Base-by-base conservation (phyloP, 2,113 vertebrate species). In the human (Homo sapiens) region DNA sequence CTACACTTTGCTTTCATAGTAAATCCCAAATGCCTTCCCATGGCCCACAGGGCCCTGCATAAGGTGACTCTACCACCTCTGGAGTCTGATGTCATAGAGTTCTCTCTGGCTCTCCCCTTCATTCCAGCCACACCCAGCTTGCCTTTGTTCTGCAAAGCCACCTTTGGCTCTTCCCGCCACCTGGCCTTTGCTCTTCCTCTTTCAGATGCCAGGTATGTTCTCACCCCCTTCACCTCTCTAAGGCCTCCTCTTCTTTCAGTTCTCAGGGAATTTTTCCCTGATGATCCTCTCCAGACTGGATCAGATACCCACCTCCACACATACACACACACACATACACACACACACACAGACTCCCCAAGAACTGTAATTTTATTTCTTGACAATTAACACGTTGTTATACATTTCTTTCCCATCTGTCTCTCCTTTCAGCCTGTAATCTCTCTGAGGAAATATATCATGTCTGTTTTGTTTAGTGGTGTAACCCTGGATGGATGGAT, bases 1-100 rank as follows among this genome's bases (percentile, higher is more conserved):
- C n/a, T 57, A 70, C 45, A 6, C 75, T 90, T 94, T 88, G 79
- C 89, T 97, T 93, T 59, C 70, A 23, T 30, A 52, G 50, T 87
- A 91, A 90, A 88, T 72, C 72, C 55, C 78, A 73, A 45, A 52
- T 0, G 5, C 22, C 64, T 89, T 88, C 78, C 48, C 18, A 5
- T 48, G n/a, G 18, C 64, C 16, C 11, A 6, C 27, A 43, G 72
- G 40, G 38, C 40, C 52, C 27, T 6, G 1, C 23, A 2, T 11
- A 2, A 25, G 14, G 35, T 9, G 52, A 25, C 50, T n/a, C 55
- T 48, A 0, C 45, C 38, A 35, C 17, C 73, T 45, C 23, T 32
- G 8, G 8, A 35, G 45, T n/a, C 81, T 17, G 27, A 1, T 2
- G 22, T 13, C 20, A 68, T 8, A 11, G 4, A 18, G 1, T 6